Evolutionary conservation across 2,797 vertebrate species (phyloP), one percentile per base, ranked within the genome.

Genomic region (Lophotriccus pileatus): DNA sequence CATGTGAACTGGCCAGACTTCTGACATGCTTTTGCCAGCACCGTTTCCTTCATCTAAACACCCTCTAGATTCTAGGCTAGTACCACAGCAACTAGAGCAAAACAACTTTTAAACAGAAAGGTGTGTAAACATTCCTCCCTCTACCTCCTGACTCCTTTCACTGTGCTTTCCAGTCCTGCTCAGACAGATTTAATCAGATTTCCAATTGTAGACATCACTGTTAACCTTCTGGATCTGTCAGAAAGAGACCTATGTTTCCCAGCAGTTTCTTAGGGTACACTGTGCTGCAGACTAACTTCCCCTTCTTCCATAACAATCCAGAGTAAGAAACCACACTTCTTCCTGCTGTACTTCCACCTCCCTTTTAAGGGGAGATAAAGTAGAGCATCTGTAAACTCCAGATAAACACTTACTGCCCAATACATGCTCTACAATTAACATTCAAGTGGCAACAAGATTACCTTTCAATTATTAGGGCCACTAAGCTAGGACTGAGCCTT

Each of bases 341-440:
- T n/a, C 12, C 39, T 83, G 43, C 25, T 78, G 58, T 55, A 37
- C 46, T 86, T 7, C 25, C 12, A 60, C 49, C 32, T 44, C 16
- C 4, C 16, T 92, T 93, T 55, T 21, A 70, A 67, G 34, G 28
- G 25, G 59, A 72, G 11, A 32, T 24, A 47, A 62, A 9, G 3
- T 18, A 46, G 6, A 76, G 5, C 12, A 25, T 50, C 34, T 43
- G 12, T 72, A 58, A 84, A 50, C 22, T 47, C n/a, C 30, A 50
- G 14, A n/a, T 52, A 81, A 87, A 47, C 23, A 70, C 12, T 58
- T 43, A 72, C 27, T 81, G 37, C 60, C 13, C 24, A 47, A 11
- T 30, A 46, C 0, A 0, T 28, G 4, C n/a, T 81, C 60, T 9
- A 34, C 12, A 67, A 53, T 39, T 27, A 80, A 5, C 11, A 24